Conservation (phyloP, 2,888 invertebrate species). For the Volucella inanis region DNA sequence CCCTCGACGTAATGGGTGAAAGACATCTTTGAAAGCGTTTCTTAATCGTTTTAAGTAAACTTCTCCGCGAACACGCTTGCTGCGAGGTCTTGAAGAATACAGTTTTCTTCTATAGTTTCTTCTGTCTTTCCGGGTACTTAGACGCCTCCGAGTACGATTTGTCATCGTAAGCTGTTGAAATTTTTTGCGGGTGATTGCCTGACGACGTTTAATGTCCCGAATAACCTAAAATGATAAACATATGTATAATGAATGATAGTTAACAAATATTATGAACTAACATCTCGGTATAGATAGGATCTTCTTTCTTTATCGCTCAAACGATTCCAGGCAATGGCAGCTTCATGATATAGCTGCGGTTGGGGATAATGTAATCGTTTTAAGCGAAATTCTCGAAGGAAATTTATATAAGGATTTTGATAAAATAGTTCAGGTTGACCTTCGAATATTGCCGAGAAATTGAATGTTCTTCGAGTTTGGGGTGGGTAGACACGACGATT, state of each 20-base stretch:
- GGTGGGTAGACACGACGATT: background rate
- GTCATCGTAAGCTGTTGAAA: background rate
- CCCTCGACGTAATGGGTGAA: no score
- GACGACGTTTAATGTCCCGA: conserved; percentile 25
- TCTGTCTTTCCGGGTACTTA: no score
- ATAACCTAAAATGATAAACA: conserved; percentile 40
- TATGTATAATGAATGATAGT: background rate
- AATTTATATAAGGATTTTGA: conserved; percentile 64
- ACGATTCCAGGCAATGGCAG: conserved; percentile 43
- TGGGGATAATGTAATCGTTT: conserved; percentile 44
- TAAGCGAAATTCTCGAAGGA: conserved; percentile 54
- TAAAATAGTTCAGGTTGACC: conserved; percentile 58
- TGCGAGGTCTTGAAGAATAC: no score
- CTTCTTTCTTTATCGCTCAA: conserved; percentile 11
- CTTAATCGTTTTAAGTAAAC: no score
- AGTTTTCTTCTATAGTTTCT: no score
- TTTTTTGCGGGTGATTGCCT: background rate
- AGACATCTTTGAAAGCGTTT: no score
- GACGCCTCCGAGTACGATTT: background rate
- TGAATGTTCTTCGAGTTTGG: background rate
- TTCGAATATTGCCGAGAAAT: conserved; percentile 13
- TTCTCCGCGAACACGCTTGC: no score
- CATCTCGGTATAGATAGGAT: conserved; percentile 21
- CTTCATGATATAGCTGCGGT: conserved; percentile 27
- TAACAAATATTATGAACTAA: background rate